These are phyloP conservation scores for Papilio glaucus DNA, from an alignment of 1,140 invertebrate genomes.

Conservation along the genomic window DNA sequence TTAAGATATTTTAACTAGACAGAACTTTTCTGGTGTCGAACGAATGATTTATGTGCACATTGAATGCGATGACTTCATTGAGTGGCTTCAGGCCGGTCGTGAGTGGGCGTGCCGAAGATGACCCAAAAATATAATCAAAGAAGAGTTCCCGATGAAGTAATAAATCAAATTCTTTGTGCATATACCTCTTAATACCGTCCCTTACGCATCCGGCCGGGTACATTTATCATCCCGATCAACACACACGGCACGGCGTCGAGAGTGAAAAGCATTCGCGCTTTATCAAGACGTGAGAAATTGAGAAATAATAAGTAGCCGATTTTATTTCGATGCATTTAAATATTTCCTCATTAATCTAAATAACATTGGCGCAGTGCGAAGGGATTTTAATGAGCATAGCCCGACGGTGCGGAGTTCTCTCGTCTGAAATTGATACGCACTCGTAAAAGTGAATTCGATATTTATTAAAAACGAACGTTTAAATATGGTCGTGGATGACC, in stretches of 20 bases:
- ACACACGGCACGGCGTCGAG: slow-evolving; percentile 50
- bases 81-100: slow-evolving; percentile 70
- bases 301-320: slow-evolving; percentile 48
- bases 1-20: slow-evolving; percentile 71
- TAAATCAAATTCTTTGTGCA: slow-evolving; percentile 77
- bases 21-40: slow-evolving; percentile 62
- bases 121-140: slow-evolving; percentile 73
- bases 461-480: slow-evolving; percentile 30
- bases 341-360: slow-evolving; percentile 40
- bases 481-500: slow-evolving; percentile 27
- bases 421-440: slow-evolving; percentile 25
- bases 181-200: slow-evolving; percentile 60
- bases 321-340: slow-evolving; percentile 42
- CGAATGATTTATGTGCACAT: slow-evolving; percentile 71
- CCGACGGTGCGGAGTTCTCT: background rate
- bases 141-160: slow-evolving; percentile 67
- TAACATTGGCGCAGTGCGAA: background rate
- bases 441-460: slow-evolving; percentile 19
- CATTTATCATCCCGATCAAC: slow-evolving; percentile 68
- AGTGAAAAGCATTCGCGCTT: slow-evolving; percentile 56
- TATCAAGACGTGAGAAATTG: slow-evolving; percentile 52
- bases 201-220: slow-evolving; percentile 51
- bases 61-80: slow-evolving; percentile 75
- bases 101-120: slow-evolving; percentile 69
- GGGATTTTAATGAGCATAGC: slow-evolving; percentile 27